A percentile compares a stretch with the other conserved stretches of the same genome.
These are phyloP conservation scores for Pteropus alecto DNA, from an alignment of 2,113 vertebrate species.

Conservation along the genomic window DNA sequence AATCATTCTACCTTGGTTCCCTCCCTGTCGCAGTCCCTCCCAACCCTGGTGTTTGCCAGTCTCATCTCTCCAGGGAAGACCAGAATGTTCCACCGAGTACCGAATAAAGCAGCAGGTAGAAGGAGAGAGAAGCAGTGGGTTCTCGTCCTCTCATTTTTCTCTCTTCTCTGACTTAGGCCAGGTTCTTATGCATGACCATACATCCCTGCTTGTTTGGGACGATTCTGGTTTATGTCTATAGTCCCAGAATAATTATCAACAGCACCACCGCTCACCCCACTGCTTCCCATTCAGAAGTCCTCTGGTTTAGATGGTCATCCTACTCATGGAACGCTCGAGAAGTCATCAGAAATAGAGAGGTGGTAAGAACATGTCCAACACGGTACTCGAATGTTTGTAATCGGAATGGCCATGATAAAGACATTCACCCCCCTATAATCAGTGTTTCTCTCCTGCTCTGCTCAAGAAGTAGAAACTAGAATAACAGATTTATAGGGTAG, in stretches of 20 bases:
- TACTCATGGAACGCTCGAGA: not conserved
- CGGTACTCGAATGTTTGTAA: not conserved
- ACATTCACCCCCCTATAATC: not conserved
- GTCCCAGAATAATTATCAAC: not conserved
- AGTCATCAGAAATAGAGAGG: not conserved
- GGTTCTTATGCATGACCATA: not conserved
- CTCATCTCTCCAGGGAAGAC: not conserved
- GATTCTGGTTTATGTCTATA: not conserved
- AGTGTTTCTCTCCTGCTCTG: not conserved
- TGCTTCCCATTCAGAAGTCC: not conserved
- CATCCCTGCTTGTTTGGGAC: not conserved
- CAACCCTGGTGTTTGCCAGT: not conserved
- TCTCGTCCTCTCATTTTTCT: not conserved
- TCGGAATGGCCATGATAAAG: not conserved
- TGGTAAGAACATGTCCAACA: not conserved
- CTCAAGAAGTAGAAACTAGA: not conserved
- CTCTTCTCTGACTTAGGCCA: not conserved
- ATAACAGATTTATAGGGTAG: not conserved
- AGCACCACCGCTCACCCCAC: not conserved
- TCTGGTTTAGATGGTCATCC: not conserved
- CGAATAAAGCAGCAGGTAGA: not conserved
- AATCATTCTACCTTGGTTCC: not conserved
- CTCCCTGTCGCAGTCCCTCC: not conserved
- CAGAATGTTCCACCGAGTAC: not conserved
- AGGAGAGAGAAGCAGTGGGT: not conserved